These are phyloP conservation scores for Eristalinus aeneus DNA, from an alignment of 2,888 invertebrate species.

Conservation along the genomic window DNA sequence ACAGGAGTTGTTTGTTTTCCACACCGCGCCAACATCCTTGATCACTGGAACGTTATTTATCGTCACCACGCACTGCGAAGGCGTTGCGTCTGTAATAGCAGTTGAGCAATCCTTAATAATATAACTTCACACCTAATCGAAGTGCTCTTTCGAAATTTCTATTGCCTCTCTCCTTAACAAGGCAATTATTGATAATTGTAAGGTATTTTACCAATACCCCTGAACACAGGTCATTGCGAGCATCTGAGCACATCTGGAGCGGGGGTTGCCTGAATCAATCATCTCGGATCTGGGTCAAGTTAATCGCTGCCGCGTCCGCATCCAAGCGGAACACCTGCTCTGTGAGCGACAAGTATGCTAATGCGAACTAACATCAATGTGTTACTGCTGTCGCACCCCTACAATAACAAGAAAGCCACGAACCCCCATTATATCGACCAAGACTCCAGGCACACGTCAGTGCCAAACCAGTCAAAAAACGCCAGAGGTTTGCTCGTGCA, in stretches of 20 bases:
- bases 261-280: background rate
- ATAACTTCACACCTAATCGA: too few relatives aligned
- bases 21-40: constrained; percentile 77
- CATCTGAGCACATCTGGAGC: background rate
- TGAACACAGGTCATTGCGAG: background rate
- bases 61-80: constrained; percentile 76
- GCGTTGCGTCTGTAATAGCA: constrained; percentile 44
- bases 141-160: too few relatives aligned
- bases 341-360: background rate
- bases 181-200: background rate
- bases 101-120: too few relatives aligned
- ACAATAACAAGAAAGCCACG: background rate
- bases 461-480: constrained; percentile 42
- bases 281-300: background rate
- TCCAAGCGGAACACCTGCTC: background rate
- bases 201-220: background rate
- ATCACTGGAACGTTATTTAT: constrained; percentile 64
- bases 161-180: background rate
- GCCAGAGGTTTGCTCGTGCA: constrained; percentile 24
- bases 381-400: too few relatives aligned
- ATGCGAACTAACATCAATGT: background rate
- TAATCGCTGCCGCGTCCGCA: background rate
- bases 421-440: background rate
- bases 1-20: constrained; percentile 77
- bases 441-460: constrained; percentile 15